Base-by-base conservation (phyloP, 2,797 vertebrate species). In the Enteromius mattozi region DNA sequence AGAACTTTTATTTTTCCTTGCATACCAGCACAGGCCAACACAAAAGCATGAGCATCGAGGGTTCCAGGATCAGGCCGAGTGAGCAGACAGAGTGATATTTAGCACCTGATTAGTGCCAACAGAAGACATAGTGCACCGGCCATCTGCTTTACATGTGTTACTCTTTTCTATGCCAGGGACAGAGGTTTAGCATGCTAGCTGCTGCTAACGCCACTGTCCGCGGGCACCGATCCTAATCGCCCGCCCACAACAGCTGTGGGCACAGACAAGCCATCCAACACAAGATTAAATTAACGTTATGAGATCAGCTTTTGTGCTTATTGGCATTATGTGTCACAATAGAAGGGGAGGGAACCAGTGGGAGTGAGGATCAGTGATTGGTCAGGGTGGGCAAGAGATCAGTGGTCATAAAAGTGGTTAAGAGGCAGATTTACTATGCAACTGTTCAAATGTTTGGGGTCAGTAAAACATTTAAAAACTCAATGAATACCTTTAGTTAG, bases 61-160 rank as follows among this genome's bases (percentile, higher is more conserved):
- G 65, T 54, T 81, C 19, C 80, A 63, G 74, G 65, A 71, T 61
- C 56, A 78, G 66, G 69, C 65, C 6, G 85, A 49, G 47, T 21
- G 81, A 86, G 78, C 87, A 90, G 89, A 91, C 88, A 88, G 91
- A 90, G 88, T 86, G 88, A 92, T 93, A 92, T 93, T 94, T 92
- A 94, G 92, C 91, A 92, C 86, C 91, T 91, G 92, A 93, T 94
- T 91, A 93, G 88, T 42, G 5, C 78, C 76, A 88, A 88, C 78
- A 84, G 87, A 92, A 91, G 89, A 91, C 88, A 90, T 81, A 91
- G 88, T 82, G 87, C 85, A 78, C 56, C 42, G 83, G 78, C 93
- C 94, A 94, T 94, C 94, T 95, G 94, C 90, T 93, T 91, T 92
- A 90, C 90, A 92, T 89, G 90, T 90, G 90, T 87, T 91, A 84